These are phyloP conservation scores for Phrynocephalus forsythii DNA, from an alignment of 2,797 vertebrate species.

Conservation along the genomic window DNA sequence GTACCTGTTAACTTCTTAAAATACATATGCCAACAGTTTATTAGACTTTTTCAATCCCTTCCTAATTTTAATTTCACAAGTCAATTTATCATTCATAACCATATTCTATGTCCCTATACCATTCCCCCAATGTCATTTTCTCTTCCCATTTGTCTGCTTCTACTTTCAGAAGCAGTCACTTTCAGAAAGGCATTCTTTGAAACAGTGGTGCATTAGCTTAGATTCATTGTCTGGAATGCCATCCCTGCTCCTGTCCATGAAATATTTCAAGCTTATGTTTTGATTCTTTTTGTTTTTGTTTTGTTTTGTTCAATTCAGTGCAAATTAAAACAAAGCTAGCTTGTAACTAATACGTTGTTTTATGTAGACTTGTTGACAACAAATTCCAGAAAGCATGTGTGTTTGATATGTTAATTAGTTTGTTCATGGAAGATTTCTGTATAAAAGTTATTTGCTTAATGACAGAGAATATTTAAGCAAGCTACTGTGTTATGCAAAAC, in stretches of 20 bases:
- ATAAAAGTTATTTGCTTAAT: constrained; percentile 61
- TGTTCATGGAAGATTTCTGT: constrained; percentile 41
- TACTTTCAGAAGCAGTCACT: too few species aligned
- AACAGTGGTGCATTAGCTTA: too few species aligned
- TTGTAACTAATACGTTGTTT: constrained; percentile 21
- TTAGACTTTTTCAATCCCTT: too few species aligned
- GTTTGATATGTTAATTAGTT: constrained; percentile 62
- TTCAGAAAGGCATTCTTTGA: too few species aligned
- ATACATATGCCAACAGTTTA: too few species aligned
- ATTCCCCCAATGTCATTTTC: too few species aligned
- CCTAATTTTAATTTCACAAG: too few species aligned
- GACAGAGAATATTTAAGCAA: constrained; percentile 53
- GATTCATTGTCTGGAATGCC: too few species aligned
- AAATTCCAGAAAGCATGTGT: constrained; percentile 20
- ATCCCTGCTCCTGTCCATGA: not conserved
- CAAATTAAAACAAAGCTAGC: constrained; percentile 19
- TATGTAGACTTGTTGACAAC: constrained; percentile 30
- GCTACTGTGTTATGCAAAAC: constrained; percentile 40
- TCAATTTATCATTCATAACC: too few species aligned
- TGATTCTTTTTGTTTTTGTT: not conserved
- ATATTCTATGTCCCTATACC: too few species aligned
- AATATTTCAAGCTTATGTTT: fast-evolving
- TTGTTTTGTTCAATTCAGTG: not conserved
- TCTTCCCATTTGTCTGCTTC: too few species aligned
- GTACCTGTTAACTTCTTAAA: too few species aligned